phyloP scores from a whole-genome alignment of 2,113 vertebrate species.

The Pomatorhinus ruficollis region DNA sequence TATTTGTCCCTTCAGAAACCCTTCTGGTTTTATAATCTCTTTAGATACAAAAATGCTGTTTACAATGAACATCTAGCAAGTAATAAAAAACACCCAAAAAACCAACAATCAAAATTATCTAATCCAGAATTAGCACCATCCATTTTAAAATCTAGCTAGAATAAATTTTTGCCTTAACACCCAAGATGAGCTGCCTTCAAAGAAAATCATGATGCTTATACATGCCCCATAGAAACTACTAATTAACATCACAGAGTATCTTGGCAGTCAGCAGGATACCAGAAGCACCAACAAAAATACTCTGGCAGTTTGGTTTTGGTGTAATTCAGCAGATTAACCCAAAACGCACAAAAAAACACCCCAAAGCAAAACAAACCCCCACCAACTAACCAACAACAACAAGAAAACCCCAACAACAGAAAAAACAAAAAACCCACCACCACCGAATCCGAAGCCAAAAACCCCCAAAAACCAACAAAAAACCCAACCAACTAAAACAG shows the following conservation, averaged over 20 bases:
- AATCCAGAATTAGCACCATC: neutral
- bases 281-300: neutral
- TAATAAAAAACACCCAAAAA: neutral
- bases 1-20: neutral
- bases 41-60: neutral
- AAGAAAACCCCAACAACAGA: neutral
- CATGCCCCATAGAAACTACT: neutral
- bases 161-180: neutral
- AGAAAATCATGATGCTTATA: neutral
- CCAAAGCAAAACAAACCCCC: neutral
- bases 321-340: neutral
- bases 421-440: neutral
- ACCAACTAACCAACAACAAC: neutral
- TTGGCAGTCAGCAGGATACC: neutral
- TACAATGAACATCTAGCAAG: neutral
- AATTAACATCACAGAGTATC: neutral
- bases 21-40: neutral
- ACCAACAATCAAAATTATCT: neutral
- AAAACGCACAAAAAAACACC: neutral
- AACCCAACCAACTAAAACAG: neutral
- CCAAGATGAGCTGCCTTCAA: neutral
- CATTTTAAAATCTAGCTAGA: neutral
- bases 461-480: rapidly evolving
- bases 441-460: too few species aligned
- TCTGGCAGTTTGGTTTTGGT: neutral